A percentile compares a stretch with the other conserved stretches of the same genome.
phyloP scores from a whole-genome alignment of 2,888 invertebrate species.

The Cataglyphis altisquamis region DNA sequence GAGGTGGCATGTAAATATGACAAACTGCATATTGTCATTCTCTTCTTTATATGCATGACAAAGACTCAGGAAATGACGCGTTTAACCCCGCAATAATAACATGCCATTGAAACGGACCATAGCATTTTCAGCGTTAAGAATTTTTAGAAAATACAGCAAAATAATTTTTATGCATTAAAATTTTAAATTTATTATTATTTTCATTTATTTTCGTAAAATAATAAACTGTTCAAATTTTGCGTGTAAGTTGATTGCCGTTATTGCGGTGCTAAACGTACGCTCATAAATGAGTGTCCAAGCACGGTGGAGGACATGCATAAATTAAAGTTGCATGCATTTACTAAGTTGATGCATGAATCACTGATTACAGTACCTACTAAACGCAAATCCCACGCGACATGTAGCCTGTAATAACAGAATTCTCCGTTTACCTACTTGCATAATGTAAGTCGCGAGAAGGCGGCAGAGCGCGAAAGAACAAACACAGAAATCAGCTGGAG shows the following conservation, averaged over 20 bases:
- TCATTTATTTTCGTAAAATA: background rate
- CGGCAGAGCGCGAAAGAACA: background rate
- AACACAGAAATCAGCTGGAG: background rate
- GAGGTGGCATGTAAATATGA: background rate
- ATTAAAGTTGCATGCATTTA: constrained; percentile 8
- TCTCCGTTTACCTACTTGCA: constrained; percentile 72
- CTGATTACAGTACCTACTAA: constrained; percentile 85
- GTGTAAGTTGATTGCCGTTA: background rate
- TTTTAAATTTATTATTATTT: background rate
- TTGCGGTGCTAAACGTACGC: background rate
- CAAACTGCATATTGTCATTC: background rate
- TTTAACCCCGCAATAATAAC: background rate
- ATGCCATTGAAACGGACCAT: background rate
- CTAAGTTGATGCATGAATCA: constrained; percentile 47
- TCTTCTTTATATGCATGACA: background rate
- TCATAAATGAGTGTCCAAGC: background rate
- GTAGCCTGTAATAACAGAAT: constrained; percentile 85
- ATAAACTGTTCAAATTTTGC: background rate
- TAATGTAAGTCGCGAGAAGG: background rate
- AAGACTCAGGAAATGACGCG: background rate
- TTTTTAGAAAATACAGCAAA: background rate
- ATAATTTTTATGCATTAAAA: background rate
- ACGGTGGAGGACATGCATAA: constrained; percentile 23
- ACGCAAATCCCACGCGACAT: constrained; percentile 83
- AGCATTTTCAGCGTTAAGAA: background rate